A percentile compares a stretch with the other conserved stretches of the same genome.
phyloP scores from a whole-genome alignment of 2,113 vertebrate genomes.

The Candoia aspera region DNA sequence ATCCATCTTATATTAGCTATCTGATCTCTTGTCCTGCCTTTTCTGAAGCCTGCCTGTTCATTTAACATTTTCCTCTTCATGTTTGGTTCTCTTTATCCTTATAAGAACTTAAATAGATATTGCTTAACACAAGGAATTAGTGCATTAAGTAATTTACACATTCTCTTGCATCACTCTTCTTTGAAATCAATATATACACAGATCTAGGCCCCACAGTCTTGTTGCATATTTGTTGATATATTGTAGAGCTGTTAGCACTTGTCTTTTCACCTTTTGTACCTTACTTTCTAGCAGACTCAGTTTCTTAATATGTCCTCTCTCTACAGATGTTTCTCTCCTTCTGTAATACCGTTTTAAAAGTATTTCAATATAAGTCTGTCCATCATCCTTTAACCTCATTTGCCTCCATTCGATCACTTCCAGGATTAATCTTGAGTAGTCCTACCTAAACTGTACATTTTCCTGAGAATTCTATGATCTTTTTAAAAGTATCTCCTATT shows the following conservation, averaged over 20 bases:
- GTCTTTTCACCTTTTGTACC: background rate
- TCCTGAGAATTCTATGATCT: background rate
- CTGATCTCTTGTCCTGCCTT: background rate
- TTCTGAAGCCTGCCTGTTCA: background rate
- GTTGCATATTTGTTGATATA: background rate
- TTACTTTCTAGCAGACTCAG: background rate
- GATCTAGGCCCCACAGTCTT: background rate
- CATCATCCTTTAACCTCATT: background rate
- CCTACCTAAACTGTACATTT: background rate
- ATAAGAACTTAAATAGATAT: background rate
- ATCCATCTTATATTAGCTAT: background rate
- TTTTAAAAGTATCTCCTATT: background rate
- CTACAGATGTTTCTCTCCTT: background rate
- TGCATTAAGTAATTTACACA: background rate
- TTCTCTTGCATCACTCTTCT: background rate
- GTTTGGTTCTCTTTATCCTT: background rate
- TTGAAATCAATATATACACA: background rate
- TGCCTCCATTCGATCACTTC: background rate
- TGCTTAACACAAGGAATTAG: background rate
- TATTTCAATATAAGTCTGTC: background rate
- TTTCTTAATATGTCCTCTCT: background rate
- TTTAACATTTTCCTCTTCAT: background rate
- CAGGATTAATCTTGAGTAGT: background rate
- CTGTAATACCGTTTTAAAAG: background rate
- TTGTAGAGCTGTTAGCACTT: background rate